Base-by-base conservation (phyloP, 2,113 vertebrate species). In the Platichthys flesus region DNA sequence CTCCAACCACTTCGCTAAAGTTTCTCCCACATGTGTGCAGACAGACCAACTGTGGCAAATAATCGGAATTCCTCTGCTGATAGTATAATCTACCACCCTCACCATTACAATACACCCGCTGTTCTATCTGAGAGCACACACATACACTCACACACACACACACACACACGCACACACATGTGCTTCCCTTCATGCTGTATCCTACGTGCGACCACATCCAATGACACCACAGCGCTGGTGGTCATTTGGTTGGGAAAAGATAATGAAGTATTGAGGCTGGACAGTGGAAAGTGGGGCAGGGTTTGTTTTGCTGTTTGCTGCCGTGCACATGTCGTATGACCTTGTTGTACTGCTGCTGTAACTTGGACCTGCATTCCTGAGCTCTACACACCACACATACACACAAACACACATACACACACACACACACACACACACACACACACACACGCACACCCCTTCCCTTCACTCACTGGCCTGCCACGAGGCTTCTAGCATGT, bases 11-110 rank as follows among this genome's bases (percentile, higher is more conserved):
- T n/a, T 2, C 16, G 20, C 54, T 79, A 15, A 74, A 70, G 75
- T 85, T 79, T 85, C 76, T 64, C 68, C 73, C 71, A 54, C 81
- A 58, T 81, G 74, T 84, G 67, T 59, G 74, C 74, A 66, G 64
- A 76, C 9, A 52, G 78, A 79, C 76, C 72, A 69, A 31, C 82
- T 85, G 42, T 65, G 82, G 67, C 77, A 88, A 88, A 92, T 90
- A 86, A 86, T 90, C 83, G 4, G 81, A 91, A 91, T 94, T 92
- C 89, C 89, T 89, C 67, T 61, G 69, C 75, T 89, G 89, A 89
- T 92, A 90, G 73, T 81, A 85, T 89, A 90, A 91, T 92, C 88
- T 90, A 28, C 78, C 40, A 10, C 73, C 80, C 83, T 86, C 81
- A 18, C 76, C 61, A 64, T 73, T 55, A 92, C 88, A 93, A 90